A percentile compares a stretch with the other conserved stretches of the same genome.
Evolutionary conservation across 2,797 vertebrate species (phyloP).

Genomic region (Darevskia nairensis): DNA sequence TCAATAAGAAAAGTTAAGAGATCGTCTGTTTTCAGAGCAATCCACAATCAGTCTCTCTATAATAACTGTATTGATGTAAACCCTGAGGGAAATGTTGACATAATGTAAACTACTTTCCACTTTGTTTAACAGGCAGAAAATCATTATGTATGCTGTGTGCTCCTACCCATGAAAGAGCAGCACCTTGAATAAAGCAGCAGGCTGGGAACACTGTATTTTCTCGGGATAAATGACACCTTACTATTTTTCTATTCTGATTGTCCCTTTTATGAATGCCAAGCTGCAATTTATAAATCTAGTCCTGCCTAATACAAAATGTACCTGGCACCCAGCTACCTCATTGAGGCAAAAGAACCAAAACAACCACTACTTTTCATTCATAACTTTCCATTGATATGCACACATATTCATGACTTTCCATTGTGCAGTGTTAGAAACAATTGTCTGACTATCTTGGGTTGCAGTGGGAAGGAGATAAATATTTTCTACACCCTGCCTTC

Average conservation of each 20-base stretch:
- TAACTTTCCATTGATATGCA: neutral
- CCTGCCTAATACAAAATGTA: neutral
- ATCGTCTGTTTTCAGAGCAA: constrained; percentile 34
- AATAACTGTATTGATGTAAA: constrained; percentile 39
- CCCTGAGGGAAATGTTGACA: constrained; percentile 45
- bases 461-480: neutral
- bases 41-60: constrained; percentile 32
- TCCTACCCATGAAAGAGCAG: constrained; percentile 35
- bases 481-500: neutral
- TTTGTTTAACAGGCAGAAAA: constrained; percentile 49
- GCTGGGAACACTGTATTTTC: neutral
- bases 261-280: constrained; percentile 24
- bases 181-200: constrained; percentile 15
- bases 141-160: constrained; percentile 35
- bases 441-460: too few relatives aligned
- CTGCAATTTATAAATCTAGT: constrained; percentile 18
- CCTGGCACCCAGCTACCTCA: neutral
- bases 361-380: neutral
- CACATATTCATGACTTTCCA: neutral
- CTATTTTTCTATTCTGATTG: constrained; percentile 20
- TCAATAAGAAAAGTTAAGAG: constrained; percentile 43
- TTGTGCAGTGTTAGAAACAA: neutral
- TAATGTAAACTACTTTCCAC: constrained; percentile 47
- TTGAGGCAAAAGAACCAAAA: neutral
- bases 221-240: constrained; percentile 27